Percentiles rank a stretch among this genome's conserved stretches.
Evolutionary conservation across 2,888 invertebrate genomes (phyloP).

Genomic region (Mystacides longicornis): DNA sequence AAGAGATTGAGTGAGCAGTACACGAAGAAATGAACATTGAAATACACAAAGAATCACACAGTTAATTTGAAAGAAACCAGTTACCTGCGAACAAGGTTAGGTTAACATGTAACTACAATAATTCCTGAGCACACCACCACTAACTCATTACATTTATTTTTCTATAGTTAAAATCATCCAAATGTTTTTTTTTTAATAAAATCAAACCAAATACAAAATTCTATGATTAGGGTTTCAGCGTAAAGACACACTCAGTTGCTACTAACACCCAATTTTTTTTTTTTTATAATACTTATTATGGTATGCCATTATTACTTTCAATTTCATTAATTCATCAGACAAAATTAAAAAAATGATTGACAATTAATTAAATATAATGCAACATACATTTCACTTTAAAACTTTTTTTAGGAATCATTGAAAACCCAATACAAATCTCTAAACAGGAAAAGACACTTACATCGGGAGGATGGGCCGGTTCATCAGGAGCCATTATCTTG

Average conservation of each 20-base stretch:
- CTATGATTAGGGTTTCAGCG: too few species aligned
- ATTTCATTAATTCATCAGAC: background rate
- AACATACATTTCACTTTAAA: too few species aligned
- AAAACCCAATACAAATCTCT: too few species aligned
- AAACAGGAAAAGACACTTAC: conserved; percentile 42
- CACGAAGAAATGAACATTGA: background rate
- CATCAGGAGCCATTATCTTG: conserved; percentile 69
- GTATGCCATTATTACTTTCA: background rate
- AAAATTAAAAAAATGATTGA: background rate
- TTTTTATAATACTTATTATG: background rate
- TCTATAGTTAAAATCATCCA: too few species aligned
- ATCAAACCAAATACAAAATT: too few species aligned
- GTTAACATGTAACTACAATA: too few species aligned
- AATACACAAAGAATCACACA: background rate
- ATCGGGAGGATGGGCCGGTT: conserved; percentile 67
- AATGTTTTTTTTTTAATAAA: too few species aligned
- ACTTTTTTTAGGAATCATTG: too few species aligned
- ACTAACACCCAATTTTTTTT: too few species aligned
- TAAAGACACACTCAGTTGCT: too few species aligned
- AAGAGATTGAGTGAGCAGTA: background rate
- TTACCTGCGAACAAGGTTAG: background rate
- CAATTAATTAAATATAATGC: too few species aligned
- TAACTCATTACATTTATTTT: too few species aligned
- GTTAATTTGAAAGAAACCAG: background rate
- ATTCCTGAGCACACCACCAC: conserved; percentile 4